Evolutionary conservation across 2,797 vertebrate species (phyloP), one percentile per base, ranked within the genome.

Genomic region (Mallotus villosus): DNA sequence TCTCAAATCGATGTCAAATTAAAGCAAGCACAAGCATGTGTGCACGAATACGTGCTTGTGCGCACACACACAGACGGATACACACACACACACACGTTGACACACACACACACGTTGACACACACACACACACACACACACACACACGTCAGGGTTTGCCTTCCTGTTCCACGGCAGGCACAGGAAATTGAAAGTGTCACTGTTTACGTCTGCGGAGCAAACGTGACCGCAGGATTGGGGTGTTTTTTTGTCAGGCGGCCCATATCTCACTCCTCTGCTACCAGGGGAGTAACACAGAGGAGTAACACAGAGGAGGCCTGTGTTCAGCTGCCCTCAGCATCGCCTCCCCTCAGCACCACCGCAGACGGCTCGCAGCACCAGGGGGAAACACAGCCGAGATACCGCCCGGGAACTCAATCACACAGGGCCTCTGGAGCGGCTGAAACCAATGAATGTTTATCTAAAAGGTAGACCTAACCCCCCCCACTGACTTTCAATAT

Each of bases 121-220:
- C 53, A 74, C 34, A 59, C 57, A 67, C 34, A n/a, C n/a, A n/a
- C n/a, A n/a, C n/a, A 67, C 55, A 74, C 66, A 41, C 59, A 68
- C 46, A 25, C 60, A 72, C 29, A n/a, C n/a, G 49, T 57, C 32
- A 57, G 72, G 78, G 74, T 82, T 77, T 78, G 79, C 78, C 82
- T 84, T 87, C 77, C 83, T 74, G 64, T 77, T 83, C 77, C 67
- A 74, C 76, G 73, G 75, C 80, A 61, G 53, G 73, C 80, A 82
- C 84, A 89, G 90, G 87, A 92, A 91, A 90, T 90, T 88, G 78
- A 77, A 89, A 90, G 85, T 90, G 90, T 90, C 86, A 86, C 79
- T 90, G 87, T 92, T 90, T 90, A 90, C 83, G 85, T 91, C 87
- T 88, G 85, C 76, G 87, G 84, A 87, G 82, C 86, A 84, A 88